Evolutionary conservation across 2,113 vertebrate genomes (phyloP).

Genomic region (Propithecus coquereli): DNA sequence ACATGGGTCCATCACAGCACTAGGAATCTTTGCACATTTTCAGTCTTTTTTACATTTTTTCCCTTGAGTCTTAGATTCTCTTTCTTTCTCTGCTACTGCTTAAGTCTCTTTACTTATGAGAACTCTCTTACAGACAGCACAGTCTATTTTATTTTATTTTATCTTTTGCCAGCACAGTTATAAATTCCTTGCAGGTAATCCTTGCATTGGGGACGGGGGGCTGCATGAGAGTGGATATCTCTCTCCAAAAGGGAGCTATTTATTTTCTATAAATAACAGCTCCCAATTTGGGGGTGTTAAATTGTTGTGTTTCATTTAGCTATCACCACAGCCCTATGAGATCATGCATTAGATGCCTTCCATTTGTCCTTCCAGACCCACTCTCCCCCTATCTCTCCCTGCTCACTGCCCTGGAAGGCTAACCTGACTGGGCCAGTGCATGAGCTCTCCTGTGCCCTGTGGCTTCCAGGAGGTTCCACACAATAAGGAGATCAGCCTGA

Average conservation of each 20-base stretch:
- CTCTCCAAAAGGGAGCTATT: background rate
- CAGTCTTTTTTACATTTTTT: background rate
- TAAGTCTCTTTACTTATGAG: background rate
- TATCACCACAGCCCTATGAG: background rate
- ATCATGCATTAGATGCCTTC: background rate
- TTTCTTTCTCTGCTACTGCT: background rate
- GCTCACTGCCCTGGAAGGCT: background rate
- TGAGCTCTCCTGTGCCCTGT: background rate
- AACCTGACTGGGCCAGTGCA: background rate
- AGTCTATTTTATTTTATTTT: no score
- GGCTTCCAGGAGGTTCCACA: background rate
- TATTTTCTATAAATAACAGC: conserved; percentile 23
- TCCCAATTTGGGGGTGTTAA: background rate
- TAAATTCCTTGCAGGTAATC: background rate
- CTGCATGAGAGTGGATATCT: background rate
- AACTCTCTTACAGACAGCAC: background rate
- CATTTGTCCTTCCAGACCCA: background rate
- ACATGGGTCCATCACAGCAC: background rate
- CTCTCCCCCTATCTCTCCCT: background rate
- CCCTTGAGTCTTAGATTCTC: background rate
- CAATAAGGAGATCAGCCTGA: background rate
- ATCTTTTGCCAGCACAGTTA: background rate
- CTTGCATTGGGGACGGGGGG: background rate
- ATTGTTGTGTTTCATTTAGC: background rate
- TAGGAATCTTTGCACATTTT: background rate